A percentile compares a stretch with the other conserved stretches of the same genome.
Conservation (phyloP, 2,113 vertebrate genomes). For the Circaetus cinerascens region DNA sequence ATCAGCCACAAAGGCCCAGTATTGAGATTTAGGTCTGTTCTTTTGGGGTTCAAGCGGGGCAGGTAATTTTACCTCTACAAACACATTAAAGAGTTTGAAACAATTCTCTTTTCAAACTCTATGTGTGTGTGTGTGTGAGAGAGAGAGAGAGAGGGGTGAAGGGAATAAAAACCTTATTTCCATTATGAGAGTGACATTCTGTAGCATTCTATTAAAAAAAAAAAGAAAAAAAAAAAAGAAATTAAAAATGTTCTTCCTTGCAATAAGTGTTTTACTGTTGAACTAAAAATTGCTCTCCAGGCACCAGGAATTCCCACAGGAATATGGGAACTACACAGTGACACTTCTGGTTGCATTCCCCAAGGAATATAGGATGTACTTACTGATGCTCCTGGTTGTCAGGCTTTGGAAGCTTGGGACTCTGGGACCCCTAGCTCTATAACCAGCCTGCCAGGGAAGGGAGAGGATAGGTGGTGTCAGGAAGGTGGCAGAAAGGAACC, state of each 20-base stretch:
- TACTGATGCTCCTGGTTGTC: background rate
- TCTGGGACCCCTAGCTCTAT: background rate
- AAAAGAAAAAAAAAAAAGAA: background rate
- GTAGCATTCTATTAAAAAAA: background rate
- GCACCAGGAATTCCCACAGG: background rate
- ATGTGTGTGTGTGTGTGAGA: background rate
- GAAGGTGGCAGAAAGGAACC: background rate
- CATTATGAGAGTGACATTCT: background rate
- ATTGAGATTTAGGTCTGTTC: background rate
- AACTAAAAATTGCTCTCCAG: background rate
- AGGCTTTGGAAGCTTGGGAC: background rate
- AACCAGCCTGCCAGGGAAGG: background rate
- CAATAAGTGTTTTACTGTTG: background rate
- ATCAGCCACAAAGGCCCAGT: background rate
- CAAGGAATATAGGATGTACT: background rate
- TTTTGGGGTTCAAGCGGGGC: background rate
- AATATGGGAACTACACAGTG: background rate
- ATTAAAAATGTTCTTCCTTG: background rate
- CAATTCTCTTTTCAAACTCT: background rate
- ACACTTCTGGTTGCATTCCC: background rate
- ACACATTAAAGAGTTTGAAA: background rate
- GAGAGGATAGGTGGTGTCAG: background rate
- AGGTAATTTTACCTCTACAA: background rate
- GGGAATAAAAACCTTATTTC: background rate
- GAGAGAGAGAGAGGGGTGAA: background rate